Percentiles rank a stretch among this genome's conserved stretches.
phyloP scores from a whole-genome alignment of 2,113 vertebrate genomes.

The Urocynchramus pylzowi region DNA sequence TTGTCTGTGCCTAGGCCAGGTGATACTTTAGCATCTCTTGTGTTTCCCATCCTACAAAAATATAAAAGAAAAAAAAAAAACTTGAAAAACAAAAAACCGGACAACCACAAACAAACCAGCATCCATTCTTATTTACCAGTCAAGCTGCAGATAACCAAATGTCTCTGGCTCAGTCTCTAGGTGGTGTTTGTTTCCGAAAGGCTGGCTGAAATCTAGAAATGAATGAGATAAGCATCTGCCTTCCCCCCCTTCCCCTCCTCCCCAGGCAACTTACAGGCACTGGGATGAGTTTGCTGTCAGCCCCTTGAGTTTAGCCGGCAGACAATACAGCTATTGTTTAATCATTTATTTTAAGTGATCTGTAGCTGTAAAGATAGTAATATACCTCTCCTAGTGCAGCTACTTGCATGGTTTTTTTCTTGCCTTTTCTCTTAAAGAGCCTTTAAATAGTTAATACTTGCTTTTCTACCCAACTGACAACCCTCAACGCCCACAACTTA shows the following conservation, averaged over 20 bases:
- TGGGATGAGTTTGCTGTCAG: constrained; percentile 18
- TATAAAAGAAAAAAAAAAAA: background rate
- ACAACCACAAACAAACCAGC: background rate
- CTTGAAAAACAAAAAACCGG: background rate
- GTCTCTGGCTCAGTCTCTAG: background rate
- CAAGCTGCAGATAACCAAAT: background rate
- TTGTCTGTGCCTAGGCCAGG: constrained; percentile 12
- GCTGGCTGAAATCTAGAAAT: background rate
- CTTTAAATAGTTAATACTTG: background rate
- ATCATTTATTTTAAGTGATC: background rate
- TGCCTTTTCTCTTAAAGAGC: background rate
- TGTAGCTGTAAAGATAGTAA: constrained; percentile 6
- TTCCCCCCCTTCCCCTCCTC: background rate
- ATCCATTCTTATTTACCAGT: background rate
- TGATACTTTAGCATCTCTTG: background rate
- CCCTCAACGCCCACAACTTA: constrained; percentile 31
- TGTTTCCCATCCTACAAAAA: background rate
- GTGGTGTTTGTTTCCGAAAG: constrained; percentile 6
- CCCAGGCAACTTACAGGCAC: background rate
- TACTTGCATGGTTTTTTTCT: background rate
- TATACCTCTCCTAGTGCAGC: background rate
- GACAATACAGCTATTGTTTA: constrained; percentile 14
- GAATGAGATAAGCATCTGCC: background rate
- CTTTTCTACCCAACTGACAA: background rate
- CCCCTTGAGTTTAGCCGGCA: background rate